phyloP scores from a whole-genome alignment of 2,888 invertebrate species.

The Pemphredon lugubris region DNA sequence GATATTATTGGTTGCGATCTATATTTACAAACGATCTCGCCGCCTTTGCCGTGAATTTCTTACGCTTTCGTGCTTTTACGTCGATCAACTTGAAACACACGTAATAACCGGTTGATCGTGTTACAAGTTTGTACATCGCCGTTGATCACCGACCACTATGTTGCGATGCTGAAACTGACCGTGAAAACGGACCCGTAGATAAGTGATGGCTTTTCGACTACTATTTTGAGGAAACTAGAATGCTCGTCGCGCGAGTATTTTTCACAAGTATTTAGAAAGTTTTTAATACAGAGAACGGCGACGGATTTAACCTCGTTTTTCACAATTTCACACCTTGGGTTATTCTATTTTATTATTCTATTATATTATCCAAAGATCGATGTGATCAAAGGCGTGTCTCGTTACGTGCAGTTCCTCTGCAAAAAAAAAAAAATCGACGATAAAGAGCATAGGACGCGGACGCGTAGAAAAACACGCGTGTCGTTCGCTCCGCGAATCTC shows the following conservation, averaged over 20 bases:
- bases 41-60: slow-evolving; percentile 2
- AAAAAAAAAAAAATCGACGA: too few species aligned
- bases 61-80: neutral
- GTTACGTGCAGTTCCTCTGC: too few species aligned
- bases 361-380: too few species aligned
- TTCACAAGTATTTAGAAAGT: too few species aligned
- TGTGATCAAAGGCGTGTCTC: too few species aligned
- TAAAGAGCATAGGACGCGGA: too few species aligned
- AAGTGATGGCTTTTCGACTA: neutral
- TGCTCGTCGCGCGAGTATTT: too few species aligned
- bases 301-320: too few species aligned
- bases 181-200: neutral
- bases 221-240: neutral
- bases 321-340: too few species aligned
- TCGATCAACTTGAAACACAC: neutral
- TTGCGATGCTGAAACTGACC: neutral
- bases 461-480: too few species aligned
- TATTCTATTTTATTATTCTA: too few species aligned
- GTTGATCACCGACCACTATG: neutral
- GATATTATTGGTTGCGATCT: slow-evolving; percentile 25
- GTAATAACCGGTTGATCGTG: neutral
- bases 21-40: slow-evolving; percentile 25
- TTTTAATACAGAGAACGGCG: too few species aligned
- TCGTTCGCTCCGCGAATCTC: neutral
- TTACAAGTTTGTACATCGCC: neutral